Percentiles rank a stretch among this genome's conserved stretches.
phyloP scores from a whole-genome alignment of 2,113 vertebrate species.

The Bambusicola thoracicus region DNA sequence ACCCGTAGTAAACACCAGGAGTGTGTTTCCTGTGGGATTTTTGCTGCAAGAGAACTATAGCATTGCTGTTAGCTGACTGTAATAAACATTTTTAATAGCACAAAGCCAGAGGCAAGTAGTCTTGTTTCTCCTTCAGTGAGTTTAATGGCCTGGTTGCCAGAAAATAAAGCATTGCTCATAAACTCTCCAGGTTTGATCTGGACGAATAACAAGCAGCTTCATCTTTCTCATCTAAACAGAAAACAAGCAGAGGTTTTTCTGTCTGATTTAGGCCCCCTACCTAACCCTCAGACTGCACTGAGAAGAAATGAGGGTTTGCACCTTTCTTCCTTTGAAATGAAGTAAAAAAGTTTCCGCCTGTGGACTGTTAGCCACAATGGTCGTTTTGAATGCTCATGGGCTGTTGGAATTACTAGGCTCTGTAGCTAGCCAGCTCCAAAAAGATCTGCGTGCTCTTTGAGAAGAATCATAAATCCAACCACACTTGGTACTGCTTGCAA shows the following conservation, averaged over 20 bases:
- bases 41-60: not conserved
- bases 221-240: not conserved
- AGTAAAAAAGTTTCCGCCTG: not conserved
- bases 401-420: not conserved
- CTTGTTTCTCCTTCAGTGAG: conserved; percentile 28
- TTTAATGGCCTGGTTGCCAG: conserved; percentile 33
- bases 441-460: not conserved
- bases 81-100: conserved; percentile 39
- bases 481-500: not conserved
- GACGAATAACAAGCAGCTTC: no score
- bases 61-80: not conserved
- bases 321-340: not conserved
- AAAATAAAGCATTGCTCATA: conserved; percentile 19
- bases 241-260: not conserved
- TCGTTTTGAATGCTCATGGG: not conserved
- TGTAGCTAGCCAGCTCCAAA: not conserved
- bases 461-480: conserved; percentile 23
- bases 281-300: not conserved
- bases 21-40: not conserved
- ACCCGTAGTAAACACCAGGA: not conserved
- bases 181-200: conserved; percentile 29
- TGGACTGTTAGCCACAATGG: not conserved
- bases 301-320: not conserved
- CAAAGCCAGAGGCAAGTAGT: not conserved
- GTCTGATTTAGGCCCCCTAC: not conserved